Base-by-base conservation (phyloP, 2,113 vertebrate species). In the Holacanthus passer region DNA sequence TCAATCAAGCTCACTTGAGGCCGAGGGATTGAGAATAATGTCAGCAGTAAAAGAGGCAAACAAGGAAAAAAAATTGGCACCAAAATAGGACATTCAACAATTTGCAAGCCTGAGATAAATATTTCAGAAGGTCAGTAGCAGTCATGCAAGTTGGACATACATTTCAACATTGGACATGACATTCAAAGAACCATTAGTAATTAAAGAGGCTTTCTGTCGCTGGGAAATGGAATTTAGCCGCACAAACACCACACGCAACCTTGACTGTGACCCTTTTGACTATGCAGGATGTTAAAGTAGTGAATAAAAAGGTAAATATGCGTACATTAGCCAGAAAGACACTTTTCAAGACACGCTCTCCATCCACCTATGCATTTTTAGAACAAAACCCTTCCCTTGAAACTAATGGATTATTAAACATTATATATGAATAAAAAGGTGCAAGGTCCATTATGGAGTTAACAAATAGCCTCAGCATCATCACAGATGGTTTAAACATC, bases 1-100 rank as follows among this genome's bases (percentile, higher is more conserved):
- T 94, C 94, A 94, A 91, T 94, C 91, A 91, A 69, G 85, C 82
- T 88, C 89, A 89, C 84, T 89, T 68, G 86, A 93, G 89, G 90
- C 87, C 56, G 55, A 85, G 83, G 84, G 88, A 92, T 89, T 91
- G 85, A 87, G 86, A 86, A 88, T 85, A 82, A 73, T 81, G 81
- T 89, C 81, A 81, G 77, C 82, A 76, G 77, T 72, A 66, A 90
- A 70, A 88, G 76, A 89, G 59, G 86, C 87, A 91, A 93, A 91
- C 68, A 87, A 73, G 56, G 35, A 41, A 71, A 47, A 41, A 77
- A 78, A 73, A 87, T 53, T 63, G 87, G 83, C 73, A 83, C 72
- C 59, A 73, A 88, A 88, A 86, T 69, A 82, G 78, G 83, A 88
- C 72, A 87, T 88, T 89, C 66, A 79, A 92, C 90, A 92, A 80